Conservation (phyloP, 2,888 invertebrate genomes). For the Leucoptera coffeella region DNA sequence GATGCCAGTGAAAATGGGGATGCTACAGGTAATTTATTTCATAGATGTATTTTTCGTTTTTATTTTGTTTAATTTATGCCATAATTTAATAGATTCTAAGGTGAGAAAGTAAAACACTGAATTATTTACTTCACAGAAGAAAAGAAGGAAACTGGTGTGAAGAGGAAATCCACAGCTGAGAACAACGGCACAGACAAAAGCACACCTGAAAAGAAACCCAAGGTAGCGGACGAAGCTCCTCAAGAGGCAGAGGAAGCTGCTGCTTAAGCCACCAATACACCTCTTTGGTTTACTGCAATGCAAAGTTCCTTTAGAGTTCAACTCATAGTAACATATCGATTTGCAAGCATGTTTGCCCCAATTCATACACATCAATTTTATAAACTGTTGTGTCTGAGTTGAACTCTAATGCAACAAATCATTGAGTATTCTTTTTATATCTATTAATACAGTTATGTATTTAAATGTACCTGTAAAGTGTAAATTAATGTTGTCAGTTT, state of each 20-base stretch:
- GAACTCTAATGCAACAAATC: conserved; percentile 39
- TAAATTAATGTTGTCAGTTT: conserved; percentile 31
- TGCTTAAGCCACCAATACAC: conserved; percentile 31
- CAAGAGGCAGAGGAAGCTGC: conserved; percentile 56
- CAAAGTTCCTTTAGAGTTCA: conserved; percentile 40
- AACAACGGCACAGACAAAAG: conserved; percentile 48
- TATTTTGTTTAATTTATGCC: conserved; percentile 3
- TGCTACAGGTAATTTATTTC: conserved; percentile 21
- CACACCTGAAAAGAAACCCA: conserved; percentile 68
- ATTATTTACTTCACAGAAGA: conserved; percentile 29
- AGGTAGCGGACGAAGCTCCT: conserved; percentile 55
- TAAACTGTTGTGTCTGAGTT: too few species aligned
- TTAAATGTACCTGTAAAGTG: conserved; percentile 51
- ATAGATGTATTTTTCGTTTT: neutral
- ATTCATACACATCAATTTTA: too few species aligned
- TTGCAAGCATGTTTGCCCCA: conserved; percentile 9
- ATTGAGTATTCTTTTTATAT: conserved; percentile 32
- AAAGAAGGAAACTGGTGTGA: conserved; percentile 50
- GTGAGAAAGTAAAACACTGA: too few species aligned
- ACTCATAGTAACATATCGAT: conserved; percentile 30
- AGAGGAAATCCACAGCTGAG: conserved; percentile 62
- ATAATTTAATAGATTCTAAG: neutral
- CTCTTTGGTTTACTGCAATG: conserved; percentile 47
- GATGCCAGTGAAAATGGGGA: conserved; percentile 43
- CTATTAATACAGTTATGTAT: conserved; percentile 27